Percentiles rank a stretch among this genome's conserved stretches.
phyloP scores from a whole-genome alignment of 2,797 vertebrate genomes.

The Carapus acus region DNA sequence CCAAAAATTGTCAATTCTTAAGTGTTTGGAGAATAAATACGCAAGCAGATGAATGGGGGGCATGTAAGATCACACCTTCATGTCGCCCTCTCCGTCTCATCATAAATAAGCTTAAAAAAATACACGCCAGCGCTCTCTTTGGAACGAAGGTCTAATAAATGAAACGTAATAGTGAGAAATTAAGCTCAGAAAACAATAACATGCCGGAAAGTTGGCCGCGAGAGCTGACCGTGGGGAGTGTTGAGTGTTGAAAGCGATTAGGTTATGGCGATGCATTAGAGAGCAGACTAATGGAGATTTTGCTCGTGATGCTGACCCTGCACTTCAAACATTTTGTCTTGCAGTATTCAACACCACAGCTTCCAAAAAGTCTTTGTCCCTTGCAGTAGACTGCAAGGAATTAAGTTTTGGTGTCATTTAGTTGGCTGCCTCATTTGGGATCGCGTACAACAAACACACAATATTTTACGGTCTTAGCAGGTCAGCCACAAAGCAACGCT shows the following conservation, averaged over 20 bases:
- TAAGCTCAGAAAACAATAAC: slow-evolving; percentile 54
- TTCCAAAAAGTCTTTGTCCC: slow-evolving; percentile 2
- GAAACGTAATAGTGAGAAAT: slow-evolving; percentile 55
- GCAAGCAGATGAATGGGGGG: slow-evolving; percentile 38
- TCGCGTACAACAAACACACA: slow-evolving; percentile 13
- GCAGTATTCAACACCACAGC: slow-evolving; percentile 1
- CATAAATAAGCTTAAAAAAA: slow-evolving; percentile 29
- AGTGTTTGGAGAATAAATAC: slow-evolving; percentile 63
- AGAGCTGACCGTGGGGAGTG: slow-evolving; percentile 25
- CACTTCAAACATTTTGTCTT: slow-evolving; percentile 20
- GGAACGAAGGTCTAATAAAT: slow-evolving; percentile 56
- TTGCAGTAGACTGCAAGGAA: slow-evolving; percentile 2
- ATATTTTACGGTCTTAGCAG: slow-evolving; percentile 43
- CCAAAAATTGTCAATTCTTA: slow-evolving; percentile 53
- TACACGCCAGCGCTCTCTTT: slow-evolving; percentile 40
- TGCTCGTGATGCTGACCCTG: slow-evolving; percentile 18
- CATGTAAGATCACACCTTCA: slow-evolving; percentile 43
- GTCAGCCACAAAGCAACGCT: slow-evolving; percentile 30
- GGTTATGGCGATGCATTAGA: slow-evolving; percentile 33
- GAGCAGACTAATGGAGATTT: slow-evolving; percentile 33
- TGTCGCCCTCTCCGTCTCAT: slow-evolving; percentile 12
- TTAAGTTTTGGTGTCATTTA: slow-evolving; percentile 15
- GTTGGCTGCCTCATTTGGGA: slow-evolving; percentile 22
- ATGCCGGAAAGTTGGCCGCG: slow-evolving; percentile 36
- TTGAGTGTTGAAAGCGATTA: slow-evolving; percentile 21